Evolutionary conservation across 2,888 invertebrate species (phyloP), one percentile per base, ranked within the genome.

Genomic region (Allolobophora icterica): DNA sequence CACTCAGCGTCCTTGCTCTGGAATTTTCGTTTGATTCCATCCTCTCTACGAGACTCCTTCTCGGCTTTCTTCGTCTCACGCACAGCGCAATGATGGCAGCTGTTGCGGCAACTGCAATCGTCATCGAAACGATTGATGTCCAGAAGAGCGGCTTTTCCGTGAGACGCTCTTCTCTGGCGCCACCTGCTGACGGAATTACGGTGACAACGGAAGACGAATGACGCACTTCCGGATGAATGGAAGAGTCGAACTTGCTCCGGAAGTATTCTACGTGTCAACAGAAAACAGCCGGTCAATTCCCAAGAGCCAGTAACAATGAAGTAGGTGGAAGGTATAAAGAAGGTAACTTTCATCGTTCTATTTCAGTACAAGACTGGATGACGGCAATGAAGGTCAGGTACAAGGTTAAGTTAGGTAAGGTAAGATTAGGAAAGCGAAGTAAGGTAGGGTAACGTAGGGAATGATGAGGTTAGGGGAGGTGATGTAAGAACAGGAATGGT

Each of bases 1-100:
- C 71, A 71, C 71, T 71, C n/a, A 71, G 71, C 71, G 71, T 71
- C 71, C 71, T 71, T 30, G 30, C n/a, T 71, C 71, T 71, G 15
- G 71, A 71, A n/a, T 71, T n/a, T n/a, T 71, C 71, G 71, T 17
- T 71, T n/a, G 71, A 17, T 30, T 71, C n/a, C 71, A 8, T 30
- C 6, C 71, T 71, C 4, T n/a, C n/a, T 3, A 30, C 71, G 13
- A n/a, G 30, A 11, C 11, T n/a, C 13, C 34, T 35, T 38, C 34
- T 38, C 89, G 33, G 15, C 89, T 89, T 42, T 6, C 45, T 34
- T 52, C 45, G 21, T 42, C 42, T 42, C 33, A 40, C 24, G 52
- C 89, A 89, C 40, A 89, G 40, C 89, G 42, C 89, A 38, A 89
- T 52, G 89, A 89, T 89, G 89, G 52, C 89, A 6, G 35, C 89